phyloP scores from a whole-genome alignment of 2,888 invertebrate species.

The Ormia ochracea region DNA sequence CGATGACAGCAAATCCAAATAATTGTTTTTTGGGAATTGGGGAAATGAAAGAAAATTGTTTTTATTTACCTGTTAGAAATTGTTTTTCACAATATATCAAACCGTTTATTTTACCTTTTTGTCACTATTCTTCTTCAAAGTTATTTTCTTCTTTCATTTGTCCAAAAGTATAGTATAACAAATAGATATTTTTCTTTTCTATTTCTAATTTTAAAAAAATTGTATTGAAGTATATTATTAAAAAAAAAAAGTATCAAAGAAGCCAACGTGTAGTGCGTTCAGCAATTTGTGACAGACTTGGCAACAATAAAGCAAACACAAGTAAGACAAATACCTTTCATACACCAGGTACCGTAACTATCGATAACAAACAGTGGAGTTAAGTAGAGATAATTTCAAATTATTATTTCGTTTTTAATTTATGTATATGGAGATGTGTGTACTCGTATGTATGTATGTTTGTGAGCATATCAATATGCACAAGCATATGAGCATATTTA shows the following conservation, averaged over 20 bases:
- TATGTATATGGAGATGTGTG: no score
- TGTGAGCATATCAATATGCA: no score
- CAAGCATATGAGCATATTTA: no score
- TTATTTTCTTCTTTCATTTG: slow-evolving; percentile 14
- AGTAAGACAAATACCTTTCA: neutral
- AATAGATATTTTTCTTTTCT: slow-evolving; percentile 39
- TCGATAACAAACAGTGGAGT: neutral
- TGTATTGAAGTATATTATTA: no score
- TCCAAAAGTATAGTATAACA: neutral
- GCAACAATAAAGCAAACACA: slow-evolving; percentile 24
- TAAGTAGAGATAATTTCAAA: neutral
- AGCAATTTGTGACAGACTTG: slow-evolving; percentile 51
- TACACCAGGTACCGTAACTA: neutral
- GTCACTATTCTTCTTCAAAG: slow-evolving; percentile 26
- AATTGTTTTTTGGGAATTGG: slow-evolving; percentile 62
- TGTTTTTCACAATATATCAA: slow-evolving; percentile 44
- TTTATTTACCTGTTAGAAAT: slow-evolving; percentile 54
- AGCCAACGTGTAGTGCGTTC: slow-evolving; percentile 29
- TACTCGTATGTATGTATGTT: no score
- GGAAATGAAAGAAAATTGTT: slow-evolving; percentile 48
- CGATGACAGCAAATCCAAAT: slow-evolving; percentile 55
- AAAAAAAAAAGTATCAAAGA: slow-evolving; percentile 12
- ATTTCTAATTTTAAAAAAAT: slow-evolving; percentile 36
- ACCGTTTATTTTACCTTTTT: slow-evolving; percentile 30
- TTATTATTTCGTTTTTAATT: no score